phyloP scores from a whole-genome alignment of 1,140 invertebrate species.

The Drosophila lini region DNA sequence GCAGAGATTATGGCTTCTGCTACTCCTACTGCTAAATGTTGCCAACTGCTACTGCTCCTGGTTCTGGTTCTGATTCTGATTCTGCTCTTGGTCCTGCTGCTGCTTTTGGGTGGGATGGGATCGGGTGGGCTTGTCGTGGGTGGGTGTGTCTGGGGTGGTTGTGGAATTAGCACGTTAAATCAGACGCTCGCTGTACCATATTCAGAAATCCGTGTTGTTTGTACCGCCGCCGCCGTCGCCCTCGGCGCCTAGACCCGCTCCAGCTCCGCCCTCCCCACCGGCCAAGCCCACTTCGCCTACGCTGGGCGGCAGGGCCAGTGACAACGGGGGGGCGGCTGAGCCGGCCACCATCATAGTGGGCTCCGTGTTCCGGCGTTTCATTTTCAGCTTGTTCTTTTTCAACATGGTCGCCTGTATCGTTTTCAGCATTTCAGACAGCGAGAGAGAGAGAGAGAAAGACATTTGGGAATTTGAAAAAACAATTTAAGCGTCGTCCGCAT shows the following conservation, averaged over 20 bases:
- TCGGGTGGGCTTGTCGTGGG: constrained; percentile 39
- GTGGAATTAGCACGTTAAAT: constrained; percentile 85
- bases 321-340: constrained; percentile 86
- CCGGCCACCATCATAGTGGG: constrained; percentile 91
- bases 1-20: constrained; percentile 37
- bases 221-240: constrained; percentile 75
- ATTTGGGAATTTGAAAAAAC: constrained; percentile 17
- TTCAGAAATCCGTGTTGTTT: constrained; percentile 86
- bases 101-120: constrained; percentile 25
- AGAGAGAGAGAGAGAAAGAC: constrained; percentile 7
- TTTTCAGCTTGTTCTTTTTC: constrained; percentile 96
- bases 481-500: constrained; percentile 48
- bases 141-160: constrained; percentile 32
- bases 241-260: constrained; percentile 66
- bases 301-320: constrained; percentile 85
- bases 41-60: constrained; percentile 27
- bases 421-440: constrained; percentile 12
- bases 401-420: constrained; percentile 91
- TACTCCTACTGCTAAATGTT: constrained; percentile 18
- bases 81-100: constrained; percentile 24
- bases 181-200: constrained; percentile 88
- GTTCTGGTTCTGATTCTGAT: constrained; percentile 11
- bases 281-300: constrained; percentile 83
- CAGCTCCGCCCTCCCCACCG: constrained; percentile 76
- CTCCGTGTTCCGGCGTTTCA: constrained; percentile 96